Evolutionary conservation across 1,140 invertebrate species (phyloP), one percentile per base, ranked within the genome.

Genomic region (Heliconius hermathena): DNA sequence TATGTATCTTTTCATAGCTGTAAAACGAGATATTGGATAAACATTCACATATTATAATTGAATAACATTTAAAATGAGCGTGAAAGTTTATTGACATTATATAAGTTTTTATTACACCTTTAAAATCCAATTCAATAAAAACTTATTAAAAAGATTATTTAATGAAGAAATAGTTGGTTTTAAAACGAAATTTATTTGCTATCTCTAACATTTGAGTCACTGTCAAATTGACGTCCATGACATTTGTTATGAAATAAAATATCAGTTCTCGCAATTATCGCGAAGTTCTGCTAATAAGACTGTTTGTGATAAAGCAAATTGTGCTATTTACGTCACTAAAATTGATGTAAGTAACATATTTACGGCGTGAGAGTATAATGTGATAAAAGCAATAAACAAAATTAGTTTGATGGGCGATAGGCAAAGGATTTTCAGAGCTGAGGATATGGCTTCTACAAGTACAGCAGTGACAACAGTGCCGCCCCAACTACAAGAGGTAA

Each of bases 381-480:
- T 89, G 90, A 90, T 77, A 26, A 76, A 57, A 79, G 74, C 49
- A 74, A 72, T 73, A 83, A 49, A 9, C 8, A 20, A 72, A 26
- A 66, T 6, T 29, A 66, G 57, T 88, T 91, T 88, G 66, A 93
- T 94, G 93, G 93, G 91, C 79, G 91, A 94, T 74, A 84, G 89
- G 71, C 83, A 84, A 73, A 78, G 81, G 60, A 77, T 73, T 71
- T 36, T 87, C 71, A 80, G 81, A 82, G 74, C 81, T 60, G 89
- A 93, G 87, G 91, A 93, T 8, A 93, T 93, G 92, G 92, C 93
- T 71, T 92, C 90, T 29, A 94, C 92, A 38, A 94, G 92, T 80
- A 89, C 92, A 3, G 90, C 93, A 36, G 90, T 93, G 33, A 85
- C 92, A 22, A 93, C 91, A 38, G 90, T 94, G 71, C 77, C 90